Conservation (phyloP, 2,797 vertebrate genomes). For the Sebastes nivosus region DNA sequence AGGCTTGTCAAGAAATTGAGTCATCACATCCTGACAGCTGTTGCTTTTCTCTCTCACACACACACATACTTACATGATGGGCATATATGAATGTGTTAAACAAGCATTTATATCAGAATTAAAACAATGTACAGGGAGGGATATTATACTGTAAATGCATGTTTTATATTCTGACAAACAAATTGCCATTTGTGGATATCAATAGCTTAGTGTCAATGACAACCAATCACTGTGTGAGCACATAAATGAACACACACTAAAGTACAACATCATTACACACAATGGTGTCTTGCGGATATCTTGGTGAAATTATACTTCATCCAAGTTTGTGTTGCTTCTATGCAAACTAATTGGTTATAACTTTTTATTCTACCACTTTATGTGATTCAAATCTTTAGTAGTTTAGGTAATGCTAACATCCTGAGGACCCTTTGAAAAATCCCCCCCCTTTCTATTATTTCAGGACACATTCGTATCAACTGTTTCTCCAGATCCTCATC, state of each 20-base stretch:
- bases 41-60: constrained; percentile 36
- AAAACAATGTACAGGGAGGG: not conserved
- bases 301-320: not conserved
- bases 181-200: not conserved
- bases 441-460: not conserved
- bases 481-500: constrained; percentile 6
- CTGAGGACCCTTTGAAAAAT: not conserved
- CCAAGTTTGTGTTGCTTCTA: not conserved
- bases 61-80: constrained; percentile 7
- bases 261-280: not conserved
- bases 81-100: constrained; percentile 40
- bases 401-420: not conserved
- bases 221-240: not conserved
- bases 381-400: not conserved
- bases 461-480: not conserved
- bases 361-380: not conserved
- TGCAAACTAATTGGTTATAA: not conserved
- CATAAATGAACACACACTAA: not conserved
- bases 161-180: constrained; percentile 16
- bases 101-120: constrained; percentile 19
- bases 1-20: constrained; percentile 74
- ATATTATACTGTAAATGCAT: not conserved
- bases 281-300: not conserved
- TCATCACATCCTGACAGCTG: constrained; percentile 74
- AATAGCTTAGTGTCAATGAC: not conserved